These are phyloP conservation scores for Oscheius sp. DNA, from an alignment of 2,888 invertebrate genomes.

Conservation along the genomic window DNA sequence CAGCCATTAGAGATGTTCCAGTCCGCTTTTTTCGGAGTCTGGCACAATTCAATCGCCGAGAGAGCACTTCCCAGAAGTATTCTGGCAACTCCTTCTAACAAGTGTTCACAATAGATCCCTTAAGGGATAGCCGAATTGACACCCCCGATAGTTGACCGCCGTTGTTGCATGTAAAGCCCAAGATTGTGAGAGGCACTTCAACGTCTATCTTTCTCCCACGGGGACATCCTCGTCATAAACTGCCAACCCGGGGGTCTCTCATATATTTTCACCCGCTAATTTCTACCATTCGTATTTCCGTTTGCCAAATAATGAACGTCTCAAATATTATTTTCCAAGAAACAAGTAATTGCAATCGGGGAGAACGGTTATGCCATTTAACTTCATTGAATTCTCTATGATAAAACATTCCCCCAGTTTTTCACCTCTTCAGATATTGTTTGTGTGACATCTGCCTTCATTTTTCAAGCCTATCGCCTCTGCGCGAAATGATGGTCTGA, in stretches of 20 bases:
- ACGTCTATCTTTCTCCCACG: neutral
- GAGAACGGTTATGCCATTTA: too few species aligned
- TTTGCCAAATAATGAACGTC: neutral
- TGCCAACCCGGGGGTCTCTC: neutral
- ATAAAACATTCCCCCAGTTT: too few species aligned
- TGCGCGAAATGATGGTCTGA: slow-evolving; percentile 6
- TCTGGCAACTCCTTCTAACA: slow-evolving; percentile 11
- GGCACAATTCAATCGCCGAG: too few species aligned
- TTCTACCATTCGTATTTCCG: neutral
- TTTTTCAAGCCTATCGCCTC: slow-evolving; percentile 5
- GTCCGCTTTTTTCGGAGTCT: neutral
- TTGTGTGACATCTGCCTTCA: neutral
- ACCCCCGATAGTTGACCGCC: slow-evolving; percentile 28
- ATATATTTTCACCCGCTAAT: neutral
- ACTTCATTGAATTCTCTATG: too few species aligned
- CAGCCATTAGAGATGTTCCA: slow-evolving; percentile 2
- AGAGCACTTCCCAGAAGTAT: too few species aligned
- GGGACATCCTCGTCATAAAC: slow-evolving; percentile 17
- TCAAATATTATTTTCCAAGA: slow-evolving; percentile 12
- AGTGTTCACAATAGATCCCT: slow-evolving; percentile 18
- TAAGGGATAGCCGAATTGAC: slow-evolving; percentile 19
- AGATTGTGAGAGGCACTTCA: neutral
- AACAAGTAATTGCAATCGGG: slow-evolving; percentile 4
- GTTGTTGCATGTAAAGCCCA: slow-evolving; percentile 22
- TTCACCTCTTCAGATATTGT: too few species aligned